These are phyloP conservation scores for Notocelia uddmanniana DNA, from an alignment of 2,888 invertebrate species.

Conservation along the genomic window DNA sequence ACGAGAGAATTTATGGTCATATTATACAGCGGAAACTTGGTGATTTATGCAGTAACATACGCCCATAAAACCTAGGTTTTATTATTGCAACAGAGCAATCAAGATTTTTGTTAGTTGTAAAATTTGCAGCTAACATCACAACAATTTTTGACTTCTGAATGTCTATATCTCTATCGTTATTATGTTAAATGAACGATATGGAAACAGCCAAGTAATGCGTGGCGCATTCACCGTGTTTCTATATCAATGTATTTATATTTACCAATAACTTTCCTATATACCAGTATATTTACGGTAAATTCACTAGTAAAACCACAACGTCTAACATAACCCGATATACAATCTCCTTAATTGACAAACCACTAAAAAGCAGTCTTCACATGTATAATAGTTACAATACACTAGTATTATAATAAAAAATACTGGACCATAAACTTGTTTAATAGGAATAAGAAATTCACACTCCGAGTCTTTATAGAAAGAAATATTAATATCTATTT, in stretches of 20 bases:
- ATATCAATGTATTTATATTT: background rate
- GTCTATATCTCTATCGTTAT: background rate
- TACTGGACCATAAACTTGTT: constrained; percentile 83
- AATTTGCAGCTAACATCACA: background rate
- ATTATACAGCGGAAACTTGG: too few species aligned
- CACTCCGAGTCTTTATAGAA: constrained; percentile 47
- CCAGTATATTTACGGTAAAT: background rate
- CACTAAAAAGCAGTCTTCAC: constrained; percentile 82
- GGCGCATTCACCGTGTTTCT: background rate
- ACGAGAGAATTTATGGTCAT: too few species aligned
- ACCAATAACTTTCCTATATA: background rate
- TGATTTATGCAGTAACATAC: too few species aligned
- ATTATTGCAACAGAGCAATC: too few species aligned
- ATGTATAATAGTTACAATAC: constrained; percentile 65
- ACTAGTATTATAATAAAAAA: constrained; percentile 69
- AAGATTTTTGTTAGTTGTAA: background rate
- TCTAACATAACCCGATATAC: constrained; percentile 57
- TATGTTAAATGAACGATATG: background rate
- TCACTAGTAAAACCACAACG: constrained; percentile 26
- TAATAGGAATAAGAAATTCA: constrained; percentile 75
- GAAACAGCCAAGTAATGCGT: background rate
- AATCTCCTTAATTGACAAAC: constrained; percentile 77
- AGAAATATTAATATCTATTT: constrained; percentile 46
- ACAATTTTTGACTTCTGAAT: background rate
- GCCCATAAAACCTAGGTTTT: too few species aligned